Percentiles rank a stretch among this genome's conserved stretches.
Conservation (phyloP, 2,113 vertebrate genomes). For the Pelvicachromis taeniatus region DNA sequence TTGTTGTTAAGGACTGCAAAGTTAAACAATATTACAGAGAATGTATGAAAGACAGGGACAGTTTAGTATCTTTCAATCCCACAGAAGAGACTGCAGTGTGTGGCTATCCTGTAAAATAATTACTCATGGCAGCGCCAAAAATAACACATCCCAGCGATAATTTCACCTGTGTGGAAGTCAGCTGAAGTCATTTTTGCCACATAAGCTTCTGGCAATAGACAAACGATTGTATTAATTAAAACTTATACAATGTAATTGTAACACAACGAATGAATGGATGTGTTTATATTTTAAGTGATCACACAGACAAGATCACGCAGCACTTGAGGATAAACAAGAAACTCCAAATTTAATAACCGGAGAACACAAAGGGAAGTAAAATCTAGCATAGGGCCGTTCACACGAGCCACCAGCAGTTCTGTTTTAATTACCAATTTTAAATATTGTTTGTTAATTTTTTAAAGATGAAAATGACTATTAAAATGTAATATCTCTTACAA, state of each 20-base stretch:
- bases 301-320: not conserved
- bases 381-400: not conserved
- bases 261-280: not conserved
- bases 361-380: not conserved
- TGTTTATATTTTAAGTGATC: not conserved
- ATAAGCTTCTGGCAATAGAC: not conserved
- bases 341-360: not conserved
- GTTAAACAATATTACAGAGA: not conserved
- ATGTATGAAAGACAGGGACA: not conserved
- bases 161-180: conserved; percentile 29
- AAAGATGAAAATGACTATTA: not conserved
- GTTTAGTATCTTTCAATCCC: not conserved
- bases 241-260: not conserved
- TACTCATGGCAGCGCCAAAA: conserved; percentile 34
- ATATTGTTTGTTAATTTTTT: not conserved
- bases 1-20: rapidly evolving
- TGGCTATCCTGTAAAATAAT: not conserved
- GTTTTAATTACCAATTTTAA: not conserved
- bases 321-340: not conserved
- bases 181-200: not conserved
- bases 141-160: conserved; percentile 30
- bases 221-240: not conserved
- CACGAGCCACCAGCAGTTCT: not conserved
- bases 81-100: not conserved
- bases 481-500: not conserved